A percentile compares a stretch with the other conserved stretches of the same genome.
Evolutionary conservation across 2,888 invertebrate species (phyloP).

Genomic region (Hemicrepidius hirtus): DNA sequence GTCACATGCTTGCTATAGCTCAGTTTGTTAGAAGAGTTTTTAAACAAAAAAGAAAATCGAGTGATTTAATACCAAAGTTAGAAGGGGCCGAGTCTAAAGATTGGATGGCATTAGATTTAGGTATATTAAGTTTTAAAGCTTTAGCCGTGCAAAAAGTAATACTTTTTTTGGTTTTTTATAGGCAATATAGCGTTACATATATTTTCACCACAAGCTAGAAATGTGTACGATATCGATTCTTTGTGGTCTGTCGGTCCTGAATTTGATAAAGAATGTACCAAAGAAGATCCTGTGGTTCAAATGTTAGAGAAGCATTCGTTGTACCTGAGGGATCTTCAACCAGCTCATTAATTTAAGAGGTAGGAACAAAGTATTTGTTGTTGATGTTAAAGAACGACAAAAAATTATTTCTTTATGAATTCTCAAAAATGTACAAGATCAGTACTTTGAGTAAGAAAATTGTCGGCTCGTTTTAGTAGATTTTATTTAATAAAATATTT

Average conservation of each 20-base stretch:
- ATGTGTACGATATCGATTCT: conserved; percentile 89
- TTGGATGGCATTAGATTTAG: conserved; percentile 94
- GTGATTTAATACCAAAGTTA: conserved; percentile 82
- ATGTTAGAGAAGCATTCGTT: conserved; percentile 81
- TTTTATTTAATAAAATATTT: too few relatives aligned
- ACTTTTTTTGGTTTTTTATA: conserved; percentile 70
- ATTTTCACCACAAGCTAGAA: conserved; percentile 82
- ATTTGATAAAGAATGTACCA: conserved; percentile 83
- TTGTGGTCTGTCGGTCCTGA: conserved; percentile 92
- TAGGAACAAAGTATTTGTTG: conserved; percentile 5
- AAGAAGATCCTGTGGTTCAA: conserved; percentile 77
- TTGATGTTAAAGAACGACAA: too few relatives aligned
- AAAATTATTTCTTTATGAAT: too few relatives aligned
- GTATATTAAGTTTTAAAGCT: conserved; percentile 75
- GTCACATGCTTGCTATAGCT: conserved; percentile 84
- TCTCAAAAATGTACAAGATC: too few relatives aligned
- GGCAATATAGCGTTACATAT: conserved; percentile 95
- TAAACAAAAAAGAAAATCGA: conserved; percentile 79
- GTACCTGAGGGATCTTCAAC: conserved; percentile 79
- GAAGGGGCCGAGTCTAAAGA: conserved; percentile 85
- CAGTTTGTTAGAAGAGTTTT: conserved; percentile 85
- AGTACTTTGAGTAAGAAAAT: too few relatives aligned
- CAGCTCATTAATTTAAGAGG: conserved; percentile 68
- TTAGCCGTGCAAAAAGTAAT: too few relatives aligned
- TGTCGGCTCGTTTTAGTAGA: too few relatives aligned